Evolutionary conservation across 1,140 invertebrate genomes (phyloP).

Genomic region (Ceratoteleas bidentatus): DNA sequence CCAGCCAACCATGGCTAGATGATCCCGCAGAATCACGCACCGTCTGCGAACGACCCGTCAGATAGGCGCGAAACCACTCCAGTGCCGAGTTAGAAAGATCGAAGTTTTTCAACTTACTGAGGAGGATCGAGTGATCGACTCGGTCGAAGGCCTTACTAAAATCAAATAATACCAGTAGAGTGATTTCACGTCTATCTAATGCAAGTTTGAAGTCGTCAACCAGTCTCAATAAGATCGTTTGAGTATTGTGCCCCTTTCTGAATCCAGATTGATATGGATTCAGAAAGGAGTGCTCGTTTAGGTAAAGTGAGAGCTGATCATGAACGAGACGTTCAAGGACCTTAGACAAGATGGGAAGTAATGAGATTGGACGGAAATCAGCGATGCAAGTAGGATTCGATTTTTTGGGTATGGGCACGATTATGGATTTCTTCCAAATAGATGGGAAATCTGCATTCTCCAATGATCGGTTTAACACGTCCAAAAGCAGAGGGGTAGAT

Average conservation of each 20-base stretch:
- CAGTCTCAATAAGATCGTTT: neutral
- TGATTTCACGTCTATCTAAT: neutral
- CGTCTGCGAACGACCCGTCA: neutral
- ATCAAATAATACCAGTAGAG: neutral
- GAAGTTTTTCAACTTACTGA: neutral
- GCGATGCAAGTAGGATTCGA: neutral
- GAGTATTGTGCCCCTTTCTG: neutral
- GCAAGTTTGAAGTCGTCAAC: neutral
- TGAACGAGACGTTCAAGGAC: neutral
- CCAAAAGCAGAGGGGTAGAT: neutral
- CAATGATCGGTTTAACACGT: neutral
- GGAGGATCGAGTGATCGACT: neutral
- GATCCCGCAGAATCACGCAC: neutral
- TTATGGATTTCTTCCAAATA: neutral
- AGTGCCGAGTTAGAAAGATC: neutral
- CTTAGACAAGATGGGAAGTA: slow-evolving; percentile 1
- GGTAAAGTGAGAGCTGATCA: neutral
- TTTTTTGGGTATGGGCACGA: neutral
- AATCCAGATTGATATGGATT: slow-evolving; percentile 1
- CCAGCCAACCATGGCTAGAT: neutral
- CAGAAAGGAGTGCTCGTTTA: neutral
- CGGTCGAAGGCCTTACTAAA: neutral
- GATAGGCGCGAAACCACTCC: neutral
- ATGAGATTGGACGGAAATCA: neutral
- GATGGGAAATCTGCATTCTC: neutral